Evolutionary conservation across 2,888 invertebrate genomes (phyloP).

Genomic region (Spodoptera picta): DNA sequence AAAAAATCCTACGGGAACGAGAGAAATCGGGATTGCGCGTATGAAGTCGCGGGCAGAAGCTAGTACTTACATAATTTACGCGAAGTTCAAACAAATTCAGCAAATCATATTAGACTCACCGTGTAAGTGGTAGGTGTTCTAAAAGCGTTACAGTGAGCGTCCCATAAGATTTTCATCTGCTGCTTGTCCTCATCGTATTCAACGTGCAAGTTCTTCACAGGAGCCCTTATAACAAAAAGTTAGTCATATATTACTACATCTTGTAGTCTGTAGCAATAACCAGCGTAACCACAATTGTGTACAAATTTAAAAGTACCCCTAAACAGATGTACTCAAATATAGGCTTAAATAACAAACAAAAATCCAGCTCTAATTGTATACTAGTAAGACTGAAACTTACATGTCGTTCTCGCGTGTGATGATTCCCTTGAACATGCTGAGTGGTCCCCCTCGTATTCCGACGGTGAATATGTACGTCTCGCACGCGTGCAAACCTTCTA

Average conservation of each 20-base stretch:
- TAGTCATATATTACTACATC: too few relatives aligned
- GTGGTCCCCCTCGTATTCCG: constrained; percentile 91
- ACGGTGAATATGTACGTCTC: constrained; percentile 92
- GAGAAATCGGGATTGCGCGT: too few relatives aligned
- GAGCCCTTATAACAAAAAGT: constrained; percentile 79
- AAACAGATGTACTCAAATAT: too few relatives aligned
- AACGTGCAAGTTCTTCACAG: constrained; percentile 91
- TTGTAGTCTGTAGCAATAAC: too few relatives aligned
- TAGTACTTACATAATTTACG: too few relatives aligned
- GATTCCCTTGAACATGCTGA: constrained; percentile 85
- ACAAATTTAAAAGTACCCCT: too few relatives aligned
- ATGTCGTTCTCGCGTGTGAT: constrained; percentile 90
- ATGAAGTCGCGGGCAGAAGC: too few relatives aligned
- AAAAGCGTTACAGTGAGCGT: constrained; percentile 90
- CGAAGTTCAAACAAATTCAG: too few relatives aligned
- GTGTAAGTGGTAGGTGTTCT: constrained; percentile 86
- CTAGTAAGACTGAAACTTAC: constrained; percentile 61
- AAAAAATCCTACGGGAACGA: too few relatives aligned
- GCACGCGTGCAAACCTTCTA: constrained; percentile 91
- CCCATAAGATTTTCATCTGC: constrained; percentile 91
- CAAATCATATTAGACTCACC: constrained; percentile 77
- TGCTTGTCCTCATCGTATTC: constrained; percentile 67
- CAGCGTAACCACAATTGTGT: too few relatives aligned
- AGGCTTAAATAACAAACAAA: too few relatives aligned
- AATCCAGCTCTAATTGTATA: neutral